Evolutionary conservation across 2,113 vertebrate species (phyloP), one percentile per base, ranked within the genome.

Genomic region (Salminus brasiliensis): DNA sequence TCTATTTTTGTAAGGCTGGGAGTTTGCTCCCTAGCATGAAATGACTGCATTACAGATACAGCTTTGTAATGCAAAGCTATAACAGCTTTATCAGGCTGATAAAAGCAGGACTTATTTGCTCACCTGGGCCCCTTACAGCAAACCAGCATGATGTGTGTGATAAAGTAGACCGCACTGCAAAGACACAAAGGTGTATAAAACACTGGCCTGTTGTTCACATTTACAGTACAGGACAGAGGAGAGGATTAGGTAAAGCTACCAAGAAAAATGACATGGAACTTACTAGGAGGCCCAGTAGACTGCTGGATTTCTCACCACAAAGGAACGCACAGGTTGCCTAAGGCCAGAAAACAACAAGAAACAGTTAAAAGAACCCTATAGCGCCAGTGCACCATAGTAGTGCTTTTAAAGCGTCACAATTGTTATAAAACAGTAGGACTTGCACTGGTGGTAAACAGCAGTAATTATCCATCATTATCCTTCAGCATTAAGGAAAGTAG

Each of bases 81-180:
- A 12, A 5, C 4, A 4, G 10, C 29, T 59, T 29, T 27, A 32
- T 4, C 5, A 6, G 29, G 8, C 30, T 62, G 21, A 27, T 70
- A 9, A 65, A n/a, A 27, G 3, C 7, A 65, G 11, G 11, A 27
- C 12, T 27, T 32, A 18, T 72, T 55, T 59, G 91, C 96, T 98
- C 88, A 99, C 98, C 98, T 93, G 76, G 96, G 96, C 30, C 95
- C 98, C 74, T 95, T 90, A 85, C 97, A 99, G 92, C 98, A 99
- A 47, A 85, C 93, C 77, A 99, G 92, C 79, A 94, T 93, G 18
- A 98, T 21, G 88, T 97, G 95, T 55, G 95, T 96, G 73, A 93
- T 73, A 27, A 98, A 15, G 86, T 98, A 99, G 34, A 99, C 93
- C 0, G 85, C 98, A 0, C 98, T 98, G 81, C 32, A 66, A 68